phyloP scores from a whole-genome alignment of 2,113 vertebrate species.

The Alectura lathami region DNA sequence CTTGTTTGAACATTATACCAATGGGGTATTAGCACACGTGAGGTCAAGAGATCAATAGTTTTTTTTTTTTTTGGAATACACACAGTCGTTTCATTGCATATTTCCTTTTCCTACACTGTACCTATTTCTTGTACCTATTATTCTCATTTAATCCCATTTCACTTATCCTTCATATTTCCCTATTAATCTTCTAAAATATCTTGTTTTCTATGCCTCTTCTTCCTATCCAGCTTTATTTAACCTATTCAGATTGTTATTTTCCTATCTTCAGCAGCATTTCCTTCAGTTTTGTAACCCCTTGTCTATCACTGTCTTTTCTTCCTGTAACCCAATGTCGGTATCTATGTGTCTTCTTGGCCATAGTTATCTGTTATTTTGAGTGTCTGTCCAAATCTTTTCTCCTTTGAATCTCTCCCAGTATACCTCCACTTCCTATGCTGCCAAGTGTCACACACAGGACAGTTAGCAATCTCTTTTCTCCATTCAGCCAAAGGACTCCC shows the following conservation, averaged over 20 bases:
- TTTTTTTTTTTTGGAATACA: neutral
- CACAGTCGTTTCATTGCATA: neutral
- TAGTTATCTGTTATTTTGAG: neutral
- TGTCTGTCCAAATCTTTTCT: neutral
- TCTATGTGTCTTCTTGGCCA: neutral
- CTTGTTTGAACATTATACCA: neutral
- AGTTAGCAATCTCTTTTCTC: neutral
- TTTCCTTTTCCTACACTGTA: neutral
- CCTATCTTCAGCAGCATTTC: neutral
- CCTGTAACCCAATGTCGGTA: neutral
- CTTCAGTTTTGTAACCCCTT: neutral
- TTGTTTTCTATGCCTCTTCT: neutral
- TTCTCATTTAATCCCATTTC: neutral
- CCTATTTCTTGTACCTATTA: neutral
- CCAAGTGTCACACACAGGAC: neutral
- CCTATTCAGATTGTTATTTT: neutral
- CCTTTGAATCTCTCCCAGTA: neutral
- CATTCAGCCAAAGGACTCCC: neutral
- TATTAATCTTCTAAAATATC: neutral
- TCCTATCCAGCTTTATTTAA: neutral
- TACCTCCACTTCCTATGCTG: neutral
- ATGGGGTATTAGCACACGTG: fast-evolving
- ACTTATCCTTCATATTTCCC: neutral
- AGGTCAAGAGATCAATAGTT: neutral
- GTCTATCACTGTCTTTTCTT: neutral